Evolutionary conservation across 2,888 invertebrate species (phyloP).

Genomic region (Cistogaster globosa): DNA sequence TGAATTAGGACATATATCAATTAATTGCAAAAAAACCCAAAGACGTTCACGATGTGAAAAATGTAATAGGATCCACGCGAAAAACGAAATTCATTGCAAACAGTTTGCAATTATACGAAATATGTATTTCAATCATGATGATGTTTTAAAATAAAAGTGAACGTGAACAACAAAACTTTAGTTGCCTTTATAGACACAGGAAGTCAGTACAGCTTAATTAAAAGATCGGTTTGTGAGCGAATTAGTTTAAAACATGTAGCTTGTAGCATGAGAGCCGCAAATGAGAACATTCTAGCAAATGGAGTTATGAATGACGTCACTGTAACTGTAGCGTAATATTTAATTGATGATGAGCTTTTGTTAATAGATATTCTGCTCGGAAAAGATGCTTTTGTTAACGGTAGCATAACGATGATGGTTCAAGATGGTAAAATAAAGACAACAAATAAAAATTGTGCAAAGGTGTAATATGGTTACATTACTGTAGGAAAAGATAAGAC

Average conservation of each 20-base stretch:
- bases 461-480: no score
- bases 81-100: no score
- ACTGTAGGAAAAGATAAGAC: no score
- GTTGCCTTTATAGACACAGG: not conserved
- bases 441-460: no score
- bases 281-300: not conserved
- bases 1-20: no score
- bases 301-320: not conserved
- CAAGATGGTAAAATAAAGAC: no score
- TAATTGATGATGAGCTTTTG: constrained; percentile 16
- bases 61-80: no score
- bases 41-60: no score
- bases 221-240: not conserved
- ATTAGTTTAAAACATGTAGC: not conserved
- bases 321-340: not conserved
- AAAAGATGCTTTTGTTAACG: not conserved
- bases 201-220: not conserved
- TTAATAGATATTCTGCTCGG: constrained; percentile 12
- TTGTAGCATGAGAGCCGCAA: not conserved
- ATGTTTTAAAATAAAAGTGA: not conserved
- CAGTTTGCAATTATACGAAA: no score
- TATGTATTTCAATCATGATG: no score
- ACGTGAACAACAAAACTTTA: not conserved
- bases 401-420: no score
- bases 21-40: no score